A percentile compares a stretch with the other conserved stretches of the same genome.
These are phyloP conservation scores for Cladorhizidae sp. DNA, from an alignment of 37 sponge, comb jelly and placozoan genomes.

Conservation along the genomic window DNA sequence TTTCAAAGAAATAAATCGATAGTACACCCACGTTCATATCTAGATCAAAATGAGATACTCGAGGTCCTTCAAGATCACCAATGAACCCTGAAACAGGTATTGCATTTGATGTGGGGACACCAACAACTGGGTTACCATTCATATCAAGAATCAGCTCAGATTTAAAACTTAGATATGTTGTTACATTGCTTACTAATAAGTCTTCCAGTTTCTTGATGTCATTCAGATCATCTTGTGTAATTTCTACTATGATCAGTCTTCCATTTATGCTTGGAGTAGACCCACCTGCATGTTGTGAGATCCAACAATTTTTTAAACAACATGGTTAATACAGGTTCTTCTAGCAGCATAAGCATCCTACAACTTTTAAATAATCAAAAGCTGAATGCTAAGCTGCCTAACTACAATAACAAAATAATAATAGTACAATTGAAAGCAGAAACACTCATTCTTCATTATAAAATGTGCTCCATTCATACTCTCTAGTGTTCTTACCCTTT, in stretches of 20 bases:
- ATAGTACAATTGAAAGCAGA: no score
- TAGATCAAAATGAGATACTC: slow-evolving; percentile 72
- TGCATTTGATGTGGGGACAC: slow-evolving; percentile 19
- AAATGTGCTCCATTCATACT: no score
- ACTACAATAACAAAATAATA: no score
- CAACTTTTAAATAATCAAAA: background rate
- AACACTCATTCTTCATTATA: no score
- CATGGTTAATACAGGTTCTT: no score
- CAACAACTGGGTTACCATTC: slow-evolving; percentile 65
- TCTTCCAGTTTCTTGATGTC: slow-evolving; percentile 67
- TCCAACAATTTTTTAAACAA: background rate
- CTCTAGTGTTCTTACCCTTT: no score
- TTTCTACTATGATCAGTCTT: slow-evolving; percentile 42
- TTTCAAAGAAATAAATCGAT: slow-evolving; percentile 75
- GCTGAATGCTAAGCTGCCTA: background rate
- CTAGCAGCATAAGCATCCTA: background rate
- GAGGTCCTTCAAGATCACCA: slow-evolving; percentile 58
- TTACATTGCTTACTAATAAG: slow-evolving; percentile 30
- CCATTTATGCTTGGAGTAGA: slow-evolving; percentile 66
- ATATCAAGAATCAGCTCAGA: slow-evolving; percentile 65
- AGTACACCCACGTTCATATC: slow-evolving; percentile 82
- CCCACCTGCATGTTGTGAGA: slow-evolving; percentile 52
- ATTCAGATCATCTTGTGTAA: slow-evolving; percentile 81
- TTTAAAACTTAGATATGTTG: slow-evolving; percentile 58
- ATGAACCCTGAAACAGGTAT: slow-evolving; percentile 21